Evolutionary conservation across 2,888 invertebrate species (phyloP), one percentile per base, ranked within the genome.

Genomic region (Eristalinus aeneus): DNA sequence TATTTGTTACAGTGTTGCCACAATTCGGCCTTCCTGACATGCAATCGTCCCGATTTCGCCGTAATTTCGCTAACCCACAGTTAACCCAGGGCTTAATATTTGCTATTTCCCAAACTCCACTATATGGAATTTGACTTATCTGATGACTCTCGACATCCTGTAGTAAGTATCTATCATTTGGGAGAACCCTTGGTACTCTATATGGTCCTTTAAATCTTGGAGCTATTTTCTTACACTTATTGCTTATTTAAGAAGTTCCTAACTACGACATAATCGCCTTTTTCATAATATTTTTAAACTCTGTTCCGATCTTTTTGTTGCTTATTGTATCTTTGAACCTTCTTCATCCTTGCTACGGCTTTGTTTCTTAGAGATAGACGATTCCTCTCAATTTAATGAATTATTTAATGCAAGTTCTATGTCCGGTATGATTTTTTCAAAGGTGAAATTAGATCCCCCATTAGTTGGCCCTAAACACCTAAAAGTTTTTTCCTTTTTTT

Each of bases 401-500:
- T 64, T 64, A 64, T 64, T 64, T 10, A 39, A 16, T 10, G 64
- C 64, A 36, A 64, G 36, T 36, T 64, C 64, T 34, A 64, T 64
- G 11, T 64, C 22, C 8, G 64, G 64, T 36, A 64, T 16, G 22
- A 64, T 22, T 22, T 34, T 64, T 34, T 64, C 36, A 20, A 36
- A 64, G 34, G 64, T 34, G 10, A 64, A 36, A 16, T 76, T 81
- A 20, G 16, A 20, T 53, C 53, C 53, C 20, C 20, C 53, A 53
- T 63, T 36, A 6, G 60, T 71, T 56, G 75, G 71, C 56, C 63
- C 79, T 0, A 88, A 34, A 12, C 77, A 53, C 53, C 20, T 84
- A 68, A 80, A 34, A 31, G 69, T 77, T 32, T 76, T 65, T 69
- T 74, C 39, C 32, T 88, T 87, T 68, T 92, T 92, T 89, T 89